Evolutionary conservation across 2,797 vertebrate genomes (phyloP).

Genomic region (Ambastaia sidthimunki): DNA sequence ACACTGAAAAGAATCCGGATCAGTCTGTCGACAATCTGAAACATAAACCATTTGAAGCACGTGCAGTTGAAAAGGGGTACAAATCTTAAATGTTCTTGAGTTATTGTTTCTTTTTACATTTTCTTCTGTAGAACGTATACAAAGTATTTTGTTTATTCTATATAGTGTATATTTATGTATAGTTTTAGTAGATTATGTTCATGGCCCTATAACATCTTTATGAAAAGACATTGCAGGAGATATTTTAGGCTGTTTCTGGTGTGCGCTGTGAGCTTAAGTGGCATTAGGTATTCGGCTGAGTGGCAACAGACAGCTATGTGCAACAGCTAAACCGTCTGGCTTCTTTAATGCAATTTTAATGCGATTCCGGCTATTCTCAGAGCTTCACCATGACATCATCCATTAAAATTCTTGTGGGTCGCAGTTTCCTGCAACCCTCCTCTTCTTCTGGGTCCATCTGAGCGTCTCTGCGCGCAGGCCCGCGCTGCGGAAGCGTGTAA

Average conservation of each 20-base stretch:
- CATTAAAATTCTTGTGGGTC: constrained; percentile 41
- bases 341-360: constrained; percentile 58
- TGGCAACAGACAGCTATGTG: constrained; percentile 15
- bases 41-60: no score
- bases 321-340: constrained; percentile 45
- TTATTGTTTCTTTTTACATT: no score
- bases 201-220: background rate
- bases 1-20: background rate
- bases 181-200: no score
- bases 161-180: no score
- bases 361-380: constrained; percentile 50
- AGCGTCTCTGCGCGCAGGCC: constrained; percentile 22
- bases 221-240: background rate
- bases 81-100: no score
- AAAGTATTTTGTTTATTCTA: no score
- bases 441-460: constrained; percentile 46
- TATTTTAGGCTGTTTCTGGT: constrained; percentile 1
- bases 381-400: constrained; percentile 56
- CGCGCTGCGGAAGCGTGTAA: constrained; percentile 12
- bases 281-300: constrained; percentile 35
- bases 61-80: no score
- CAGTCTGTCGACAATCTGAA: no score
- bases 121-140: no score
- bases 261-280: background rate
- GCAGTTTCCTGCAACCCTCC: constrained; percentile 46